Percentiles rank a stretch among this genome's conserved stretches.
Conservation (phyloP, 37 sponge, comb jelly and placozoan species). For the Halichondria panicea region DNA sequence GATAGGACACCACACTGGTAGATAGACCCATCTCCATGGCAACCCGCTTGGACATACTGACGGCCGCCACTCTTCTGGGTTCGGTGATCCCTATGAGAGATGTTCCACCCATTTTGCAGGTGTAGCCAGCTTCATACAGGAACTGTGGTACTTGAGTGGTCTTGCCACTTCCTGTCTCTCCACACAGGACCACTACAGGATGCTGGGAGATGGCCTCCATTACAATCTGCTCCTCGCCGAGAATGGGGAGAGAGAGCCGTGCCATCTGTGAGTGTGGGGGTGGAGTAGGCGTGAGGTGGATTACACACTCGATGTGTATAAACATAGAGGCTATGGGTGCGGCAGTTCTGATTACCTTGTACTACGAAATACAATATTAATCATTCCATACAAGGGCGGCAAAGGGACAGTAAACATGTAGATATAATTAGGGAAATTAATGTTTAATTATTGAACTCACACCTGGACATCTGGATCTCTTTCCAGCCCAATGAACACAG, state of each 20-base stretch:
- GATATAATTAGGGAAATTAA: too few relatives aligned
- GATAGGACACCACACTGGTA: constrained; percentile 81
- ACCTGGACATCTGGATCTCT: constrained; percentile 45
- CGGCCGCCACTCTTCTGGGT: constrained; percentile 94
- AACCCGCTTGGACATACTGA: constrained; percentile 83
- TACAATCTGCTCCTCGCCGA: constrained; percentile 84
- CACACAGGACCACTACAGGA: constrained; percentile 78
- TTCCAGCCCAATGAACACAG: constrained; percentile 3
- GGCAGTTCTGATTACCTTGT: too few relatives aligned
- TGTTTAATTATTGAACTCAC: too few relatives aligned
- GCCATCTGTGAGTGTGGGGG: constrained; percentile 39
- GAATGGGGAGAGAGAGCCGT: constrained; percentile 81
- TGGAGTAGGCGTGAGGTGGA: neutral
- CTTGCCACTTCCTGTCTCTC: constrained; percentile 96
- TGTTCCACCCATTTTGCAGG: neutral
- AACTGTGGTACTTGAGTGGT: constrained; percentile 99
- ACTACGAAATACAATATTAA: too few relatives aligned
- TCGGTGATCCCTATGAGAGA: constrained; percentile 88
- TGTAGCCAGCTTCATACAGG: constrained; percentile 92
- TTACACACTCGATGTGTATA: too few relatives aligned
- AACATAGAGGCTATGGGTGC: too few relatives aligned
- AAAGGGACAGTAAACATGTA: too few relatives aligned
- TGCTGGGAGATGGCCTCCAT: constrained; percentile 83
- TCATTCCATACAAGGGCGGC: too few relatives aligned
- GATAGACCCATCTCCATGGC: constrained; percentile 77